phyloP scores from a whole-genome alignment of 2,888 invertebrate genomes.

The Rhamnusium bicolor region DNA sequence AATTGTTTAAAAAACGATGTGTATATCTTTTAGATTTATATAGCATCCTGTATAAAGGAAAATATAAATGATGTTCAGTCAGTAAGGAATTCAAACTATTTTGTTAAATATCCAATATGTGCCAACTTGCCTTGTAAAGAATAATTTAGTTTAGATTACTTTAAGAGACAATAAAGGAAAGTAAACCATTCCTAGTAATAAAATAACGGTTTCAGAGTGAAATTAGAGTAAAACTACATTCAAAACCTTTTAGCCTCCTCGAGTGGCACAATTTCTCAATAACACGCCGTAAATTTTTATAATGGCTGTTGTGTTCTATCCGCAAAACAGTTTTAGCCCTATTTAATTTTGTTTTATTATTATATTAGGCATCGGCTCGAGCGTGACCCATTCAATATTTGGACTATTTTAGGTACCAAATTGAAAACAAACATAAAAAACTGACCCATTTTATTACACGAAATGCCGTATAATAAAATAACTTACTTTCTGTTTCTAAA shows the following conservation, averaged over 20 bases:
- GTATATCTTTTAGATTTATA: not conserved
- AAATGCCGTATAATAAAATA: constrained; percentile 28
- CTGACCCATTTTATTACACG: constrained; percentile 32
- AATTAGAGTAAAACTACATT: constrained; percentile 9
- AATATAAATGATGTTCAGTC: not conserved
- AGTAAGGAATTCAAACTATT: not conserved
- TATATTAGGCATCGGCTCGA: constrained; percentile 28
- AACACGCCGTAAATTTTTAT: constrained; percentile 10
- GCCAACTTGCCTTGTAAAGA: not conserved
- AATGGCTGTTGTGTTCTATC: constrained; percentile 27
- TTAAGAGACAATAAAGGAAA: constrained; percentile 6
- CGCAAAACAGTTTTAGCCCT: constrained; percentile 33
- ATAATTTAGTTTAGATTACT: not conserved
- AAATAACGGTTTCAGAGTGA: constrained; percentile 4
- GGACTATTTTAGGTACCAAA: constrained; percentile 10
- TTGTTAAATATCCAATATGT: not conserved
- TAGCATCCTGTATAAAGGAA: not conserved
- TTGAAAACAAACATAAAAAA: constrained; percentile 10
- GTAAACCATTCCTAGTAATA: constrained; percentile 23
- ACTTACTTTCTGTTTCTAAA: constrained; percentile 32
- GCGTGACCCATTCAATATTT: constrained; percentile 10
- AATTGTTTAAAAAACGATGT: no score
- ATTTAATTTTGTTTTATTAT: constrained; percentile 42
- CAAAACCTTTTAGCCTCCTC: constrained; percentile 3
- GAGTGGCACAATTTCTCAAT: not conserved